These are phyloP conservation scores for Uromys caudimaculatus DNA, from an alignment of 2,797 vertebrate species.

Conservation along the genomic window DNA sequence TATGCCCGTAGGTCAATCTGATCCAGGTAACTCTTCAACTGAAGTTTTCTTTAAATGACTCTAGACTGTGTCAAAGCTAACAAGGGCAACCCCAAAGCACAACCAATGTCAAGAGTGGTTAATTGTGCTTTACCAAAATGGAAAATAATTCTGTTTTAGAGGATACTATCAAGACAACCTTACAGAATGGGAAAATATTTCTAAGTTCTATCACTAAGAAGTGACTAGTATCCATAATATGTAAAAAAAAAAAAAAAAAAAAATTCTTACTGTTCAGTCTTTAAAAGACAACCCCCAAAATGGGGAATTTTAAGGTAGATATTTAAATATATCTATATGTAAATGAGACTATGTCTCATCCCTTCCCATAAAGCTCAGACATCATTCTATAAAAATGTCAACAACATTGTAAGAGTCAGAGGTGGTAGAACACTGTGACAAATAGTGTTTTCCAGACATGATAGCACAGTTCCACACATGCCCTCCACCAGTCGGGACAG, in stretches of 20 bases:
- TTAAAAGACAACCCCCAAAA: background rate
- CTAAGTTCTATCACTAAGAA: background rate
- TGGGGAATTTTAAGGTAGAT: background rate
- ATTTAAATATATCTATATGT: background rate
- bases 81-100: background rate
- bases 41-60: background rate
- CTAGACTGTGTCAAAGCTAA: background rate
- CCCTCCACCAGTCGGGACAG: background rate
- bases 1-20: no score
- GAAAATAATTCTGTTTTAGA: background rate
- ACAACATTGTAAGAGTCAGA: background rate
- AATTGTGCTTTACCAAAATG: background rate
- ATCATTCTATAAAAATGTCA: background rate
- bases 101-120: background rate
- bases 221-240: background rate
- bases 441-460: background rate
- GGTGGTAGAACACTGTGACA: no score
- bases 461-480: background rate
- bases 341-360: background rate
- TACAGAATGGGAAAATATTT: constrained; percentile 4
- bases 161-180: background rate
- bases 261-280: background rate
- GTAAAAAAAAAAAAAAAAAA: background rate
- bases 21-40: background rate
- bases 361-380: background rate